phyloP scores from a whole-genome alignment of 2,113 vertebrate genomes.

The Smithornis capensis region DNA sequence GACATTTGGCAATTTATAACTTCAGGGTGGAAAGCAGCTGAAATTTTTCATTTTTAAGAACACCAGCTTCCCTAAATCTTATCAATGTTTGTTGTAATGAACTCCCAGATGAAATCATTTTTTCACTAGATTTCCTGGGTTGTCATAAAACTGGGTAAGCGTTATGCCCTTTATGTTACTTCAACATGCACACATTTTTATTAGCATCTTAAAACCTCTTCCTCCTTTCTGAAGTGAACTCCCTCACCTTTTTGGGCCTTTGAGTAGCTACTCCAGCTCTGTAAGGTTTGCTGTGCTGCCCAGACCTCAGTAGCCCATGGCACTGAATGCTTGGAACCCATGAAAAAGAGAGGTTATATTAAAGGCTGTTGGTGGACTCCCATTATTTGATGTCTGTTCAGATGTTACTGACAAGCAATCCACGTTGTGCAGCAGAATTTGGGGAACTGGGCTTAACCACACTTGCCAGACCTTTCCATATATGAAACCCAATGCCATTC shows the following conservation, averaged over 20 bases:
- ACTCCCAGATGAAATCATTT: conserved; percentile 26
- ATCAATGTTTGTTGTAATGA: conserved; percentile 16
- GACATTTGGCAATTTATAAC: background rate
- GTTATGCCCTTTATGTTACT: background rate
- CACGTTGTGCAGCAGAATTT: background rate
- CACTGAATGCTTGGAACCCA: background rate
- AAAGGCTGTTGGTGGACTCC: background rate
- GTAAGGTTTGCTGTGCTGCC: background rate
- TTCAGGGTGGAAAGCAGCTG: background rate
- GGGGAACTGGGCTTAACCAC: background rate
- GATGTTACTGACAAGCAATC: background rate
- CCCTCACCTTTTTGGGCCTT: background rate
- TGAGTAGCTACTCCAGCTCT: background rate
- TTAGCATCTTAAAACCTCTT: background rate
- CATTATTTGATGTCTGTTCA: background rate
- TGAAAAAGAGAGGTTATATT: background rate
- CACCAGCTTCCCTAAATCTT: background rate
- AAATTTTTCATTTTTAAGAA: background rate
- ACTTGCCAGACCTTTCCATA: background rate
- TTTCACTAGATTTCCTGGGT: background rate
- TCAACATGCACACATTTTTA: background rate
- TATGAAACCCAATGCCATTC: background rate
- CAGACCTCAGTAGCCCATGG: background rate
- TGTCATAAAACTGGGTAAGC: background rate
- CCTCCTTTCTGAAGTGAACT: background rate